Evolutionary conservation across 2,113 vertebrate genomes (phyloP).

Genomic region (Lamprotornis superbus): DNA sequence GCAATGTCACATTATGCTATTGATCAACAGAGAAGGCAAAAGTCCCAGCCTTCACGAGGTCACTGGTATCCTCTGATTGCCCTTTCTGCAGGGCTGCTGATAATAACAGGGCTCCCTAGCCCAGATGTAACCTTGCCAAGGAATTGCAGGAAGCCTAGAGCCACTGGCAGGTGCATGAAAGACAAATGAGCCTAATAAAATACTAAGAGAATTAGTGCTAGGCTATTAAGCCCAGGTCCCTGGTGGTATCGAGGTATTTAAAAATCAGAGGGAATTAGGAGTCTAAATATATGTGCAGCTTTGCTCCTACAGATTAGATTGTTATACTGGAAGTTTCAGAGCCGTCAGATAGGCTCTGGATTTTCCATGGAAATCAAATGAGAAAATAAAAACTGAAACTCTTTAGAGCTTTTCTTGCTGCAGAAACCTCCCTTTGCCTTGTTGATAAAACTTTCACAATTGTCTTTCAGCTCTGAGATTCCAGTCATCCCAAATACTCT

Average conservation of each 20-base stretch:
- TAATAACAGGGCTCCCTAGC: not conserved
- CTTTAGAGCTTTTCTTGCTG: not conserved
- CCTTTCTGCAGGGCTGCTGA: not conserved
- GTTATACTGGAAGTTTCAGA: not conserved
- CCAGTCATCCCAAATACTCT: not conserved
- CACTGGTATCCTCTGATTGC: not conserved
- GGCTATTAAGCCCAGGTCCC: not conserved
- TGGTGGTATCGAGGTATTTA: not conserved
- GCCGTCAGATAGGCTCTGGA: not conserved
- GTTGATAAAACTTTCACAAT: not conserved
- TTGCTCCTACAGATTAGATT: not conserved
- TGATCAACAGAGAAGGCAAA: not conserved
- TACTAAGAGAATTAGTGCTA: constrained; percentile 21
- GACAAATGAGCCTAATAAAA: constrained; percentile 24
- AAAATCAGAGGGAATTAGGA: constrained; percentile 22
- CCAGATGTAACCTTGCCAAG: not conserved
- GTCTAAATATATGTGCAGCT: not conserved
- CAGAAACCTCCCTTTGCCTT: not conserved
- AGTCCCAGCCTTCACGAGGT: not conserved
- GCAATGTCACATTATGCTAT: not conserved
- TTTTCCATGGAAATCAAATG: not conserved
- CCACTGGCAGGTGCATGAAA: constrained; percentile 2
- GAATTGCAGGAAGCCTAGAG: not conserved
- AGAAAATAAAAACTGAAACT: not conserved
- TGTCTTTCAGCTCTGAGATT: not conserved